A percentile compares a stretch with the other conserved stretches of the same genome.
Evolutionary conservation across 2,113 vertebrate species (phyloP).

Genomic region (Ammodytes dubius): DNA sequence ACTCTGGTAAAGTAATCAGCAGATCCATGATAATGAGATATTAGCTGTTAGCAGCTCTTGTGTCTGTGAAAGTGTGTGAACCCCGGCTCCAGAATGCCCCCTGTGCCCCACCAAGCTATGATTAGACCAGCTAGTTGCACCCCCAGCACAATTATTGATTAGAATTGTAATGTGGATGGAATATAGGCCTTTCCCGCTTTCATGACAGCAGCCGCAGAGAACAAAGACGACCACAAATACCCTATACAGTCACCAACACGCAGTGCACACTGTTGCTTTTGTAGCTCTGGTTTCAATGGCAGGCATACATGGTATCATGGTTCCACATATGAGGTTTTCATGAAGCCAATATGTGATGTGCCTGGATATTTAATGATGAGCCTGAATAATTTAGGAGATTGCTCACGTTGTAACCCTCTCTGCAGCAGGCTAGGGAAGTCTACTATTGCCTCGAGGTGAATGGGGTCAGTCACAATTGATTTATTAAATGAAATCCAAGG

Average conservation of each 20-base stretch:
- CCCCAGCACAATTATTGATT: slow-evolving; percentile 69
- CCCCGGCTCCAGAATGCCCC: neutral
- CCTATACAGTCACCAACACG: neutral
- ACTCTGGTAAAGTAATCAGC: slow-evolving; percentile 71
- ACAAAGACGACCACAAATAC: neutral
- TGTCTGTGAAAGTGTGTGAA: slow-evolving; percentile 38
- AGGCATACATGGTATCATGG: slow-evolving; percentile 18
- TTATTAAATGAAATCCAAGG: slow-evolving; percentile 4
- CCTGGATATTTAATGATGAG: slow-evolving; percentile 35
- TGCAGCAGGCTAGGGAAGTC: slow-evolving; percentile 5
- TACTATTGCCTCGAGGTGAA: slow-evolving; percentile 8
- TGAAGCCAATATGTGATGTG: slow-evolving; percentile 43
- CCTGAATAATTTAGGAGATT: slow-evolving; percentile 36
- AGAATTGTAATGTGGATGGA: slow-evolving; percentile 45
- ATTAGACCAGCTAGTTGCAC: slow-evolving; percentile 50
- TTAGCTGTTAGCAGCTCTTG: slow-evolving; percentile 51
- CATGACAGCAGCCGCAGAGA: slow-evolving; percentile 9
- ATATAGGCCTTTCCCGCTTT: slow-evolving; percentile 39
- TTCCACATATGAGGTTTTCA: slow-evolving; percentile 37
- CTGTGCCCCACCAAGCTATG: slow-evolving; percentile 41
- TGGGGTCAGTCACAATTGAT: slow-evolving; percentile 33
- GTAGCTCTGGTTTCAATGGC: neutral
- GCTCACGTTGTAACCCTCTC: slow-evolving; percentile 18
- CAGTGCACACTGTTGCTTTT: slow-evolving; percentile 1
- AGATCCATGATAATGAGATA: slow-evolving; percentile 74